Evolutionary conservation across 2,888 invertebrate genomes (phyloP).

Genomic region (Drosophila fungiperda): DNA sequence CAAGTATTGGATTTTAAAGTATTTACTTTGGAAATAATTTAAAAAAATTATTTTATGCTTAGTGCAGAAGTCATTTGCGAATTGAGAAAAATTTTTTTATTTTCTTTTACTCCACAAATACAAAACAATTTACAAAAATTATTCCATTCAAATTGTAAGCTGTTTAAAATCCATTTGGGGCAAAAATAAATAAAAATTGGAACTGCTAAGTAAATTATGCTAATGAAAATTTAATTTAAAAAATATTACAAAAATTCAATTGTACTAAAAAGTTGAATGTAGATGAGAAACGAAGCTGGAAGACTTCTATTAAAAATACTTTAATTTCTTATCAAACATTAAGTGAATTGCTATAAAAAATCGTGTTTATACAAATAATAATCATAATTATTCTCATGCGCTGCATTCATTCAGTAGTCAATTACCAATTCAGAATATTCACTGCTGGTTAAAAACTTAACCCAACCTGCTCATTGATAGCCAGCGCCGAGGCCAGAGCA

Average conservation of each 20-base stretch:
- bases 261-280: not conserved
- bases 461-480: not conserved
- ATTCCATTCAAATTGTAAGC: not conserved
- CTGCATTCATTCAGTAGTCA: conserved; percentile 1
- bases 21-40: not conserved
- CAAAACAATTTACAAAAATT: not conserved
- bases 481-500: not conserved
- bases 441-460: not conserved
- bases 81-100: not conserved
- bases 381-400: not conserved
- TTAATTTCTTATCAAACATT: not conserved
- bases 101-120: not conserved
- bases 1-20: not conserved
- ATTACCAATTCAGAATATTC: not conserved
- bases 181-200: not conserved
- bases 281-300: not conserved
- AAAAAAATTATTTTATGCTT: not conserved
- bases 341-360: not conserved
- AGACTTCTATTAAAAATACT: not conserved
- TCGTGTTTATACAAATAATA: not conserved
- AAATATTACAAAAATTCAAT: not conserved
- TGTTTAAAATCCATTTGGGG: not conserved
- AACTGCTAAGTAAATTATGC: not conserved
- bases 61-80: not conserved
- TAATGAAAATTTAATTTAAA: not conserved